Base-by-base conservation (phyloP, 2,888 invertebrate genomes). In the Trachelus iudaicus region DNA sequence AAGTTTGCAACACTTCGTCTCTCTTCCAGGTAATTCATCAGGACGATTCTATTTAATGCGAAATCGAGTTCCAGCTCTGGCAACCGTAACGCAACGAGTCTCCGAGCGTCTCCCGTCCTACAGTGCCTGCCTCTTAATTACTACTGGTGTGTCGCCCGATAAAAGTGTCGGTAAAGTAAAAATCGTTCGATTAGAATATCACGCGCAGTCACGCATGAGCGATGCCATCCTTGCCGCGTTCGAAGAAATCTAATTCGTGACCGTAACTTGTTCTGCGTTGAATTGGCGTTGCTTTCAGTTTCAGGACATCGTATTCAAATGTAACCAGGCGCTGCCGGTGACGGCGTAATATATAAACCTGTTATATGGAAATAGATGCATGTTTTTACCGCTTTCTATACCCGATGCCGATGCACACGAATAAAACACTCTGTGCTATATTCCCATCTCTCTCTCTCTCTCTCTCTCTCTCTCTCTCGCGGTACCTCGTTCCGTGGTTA, bases 331-430 rank as follows among this genome's bases (percentile, higher is more conserved):
- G 87, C 90, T 90, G 90, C 86, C 87, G 84, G 85, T 90, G 91
- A 91, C 91, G 88, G 87, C 85, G 88, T 89, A 89, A 91, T 90
- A 90, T 90, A 89, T 91, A 90, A 91, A 90, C 89, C 89, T 91
- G 90, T 90, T 90, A 89, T 90, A 90, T 91, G 91, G 90, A 91
- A 91, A 91, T 91, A 87, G 90, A 91, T 90, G 90, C 90, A 86
- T 90, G 91, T 91, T 91, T 91, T 91, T 90, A 89, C 89, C 83
- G 86, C 86, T 87, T 86, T 86, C 87, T 73, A 34, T 71, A 71
- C 71, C 31, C 23, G 31, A 71, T 31, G 23, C 33, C 76, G 73
- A 34, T 34, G 73, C 78, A 68, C 74, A 74, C 74, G n/a, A 13
- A 35, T 74, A 73, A 71, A 71, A 71, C 34, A 71, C 71, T 35